Evolutionary conservation across 1,140 invertebrate species (phyloP).

Genomic region (Micrasema minimum): DNA sequence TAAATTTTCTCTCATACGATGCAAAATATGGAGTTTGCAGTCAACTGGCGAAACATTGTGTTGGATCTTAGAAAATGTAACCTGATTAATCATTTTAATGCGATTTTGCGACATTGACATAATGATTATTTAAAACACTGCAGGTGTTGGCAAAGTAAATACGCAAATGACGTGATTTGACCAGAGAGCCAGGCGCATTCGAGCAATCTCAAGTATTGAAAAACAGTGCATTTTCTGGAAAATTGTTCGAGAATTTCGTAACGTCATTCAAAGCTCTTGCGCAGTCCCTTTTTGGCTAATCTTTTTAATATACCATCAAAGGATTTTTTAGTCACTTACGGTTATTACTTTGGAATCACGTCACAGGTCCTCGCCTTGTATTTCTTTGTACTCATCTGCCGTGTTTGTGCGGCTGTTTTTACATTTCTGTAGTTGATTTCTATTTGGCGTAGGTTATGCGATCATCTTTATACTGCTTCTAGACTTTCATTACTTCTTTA

Average conservation of each 20-base stretch:
- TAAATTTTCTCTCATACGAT: too few relatives aligned
- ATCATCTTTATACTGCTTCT: constrained; percentile 29
- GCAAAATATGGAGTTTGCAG: too few relatives aligned
- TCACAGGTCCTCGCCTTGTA: constrained; percentile 16
- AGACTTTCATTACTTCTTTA: constrained; percentile 23
- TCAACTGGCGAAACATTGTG: constrained; percentile 9
- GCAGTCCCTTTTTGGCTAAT: constrained; percentile 48
- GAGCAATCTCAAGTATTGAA: constrained; percentile 40
- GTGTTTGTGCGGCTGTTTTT: constrained; percentile 47
- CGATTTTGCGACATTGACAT: constrained; percentile 20
- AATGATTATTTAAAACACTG: constrained; percentile 38
- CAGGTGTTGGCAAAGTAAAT: constrained; percentile 51
- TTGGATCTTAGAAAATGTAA: neutral
- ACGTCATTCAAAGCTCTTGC: constrained; percentile 43
- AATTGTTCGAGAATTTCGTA: constrained; percentile 11
- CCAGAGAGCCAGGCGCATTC: constrained; percentile 33
- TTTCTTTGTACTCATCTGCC: constrained; percentile 52
- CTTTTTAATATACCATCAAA: too few relatives aligned
- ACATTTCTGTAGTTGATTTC: constrained; percentile 19
- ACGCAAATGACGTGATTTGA: constrained; percentile 27
- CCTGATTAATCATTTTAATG: too few relatives aligned
- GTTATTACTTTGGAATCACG: constrained; percentile 32
- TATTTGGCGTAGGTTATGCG: constrained; percentile 37
- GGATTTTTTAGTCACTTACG: neutral
- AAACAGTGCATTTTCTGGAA: constrained; percentile 47